phyloP scores from a whole-genome alignment of 2,797 vertebrate species.

The Hyperoplus lanceolatus region DNA sequence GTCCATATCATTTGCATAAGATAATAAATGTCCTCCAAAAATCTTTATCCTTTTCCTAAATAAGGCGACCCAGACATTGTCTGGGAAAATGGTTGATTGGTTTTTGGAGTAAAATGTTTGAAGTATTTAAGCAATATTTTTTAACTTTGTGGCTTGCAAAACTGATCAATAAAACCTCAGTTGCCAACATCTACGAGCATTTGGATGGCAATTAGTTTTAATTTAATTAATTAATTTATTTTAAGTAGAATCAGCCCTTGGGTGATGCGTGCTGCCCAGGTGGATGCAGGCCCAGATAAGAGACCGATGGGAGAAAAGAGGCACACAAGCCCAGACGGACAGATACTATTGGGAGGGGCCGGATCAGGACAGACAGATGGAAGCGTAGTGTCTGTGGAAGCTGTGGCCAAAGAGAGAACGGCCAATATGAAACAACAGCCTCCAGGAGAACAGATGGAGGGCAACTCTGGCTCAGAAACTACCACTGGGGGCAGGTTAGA shows the following conservation, averaged over 20 bases:
- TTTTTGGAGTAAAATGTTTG: not conserved
- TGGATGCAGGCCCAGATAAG: conserved; percentile 45
- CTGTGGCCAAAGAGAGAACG: conserved; percentile 49
- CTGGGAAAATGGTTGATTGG: not conserved
- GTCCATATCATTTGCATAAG: conserved; percentile 32
- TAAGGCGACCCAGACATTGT: not conserved
- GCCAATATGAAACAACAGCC: conserved; percentile 55
- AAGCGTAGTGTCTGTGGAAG: conserved; percentile 32
- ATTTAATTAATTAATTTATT: too few relatives aligned
- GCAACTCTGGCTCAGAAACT: conserved; percentile 47
- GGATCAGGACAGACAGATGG: conserved; percentile 65
- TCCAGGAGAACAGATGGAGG: conserved; percentile 71
- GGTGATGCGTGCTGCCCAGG: conserved; percentile 62
- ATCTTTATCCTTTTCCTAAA: not conserved
- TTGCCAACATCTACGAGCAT: conserved; percentile 28
- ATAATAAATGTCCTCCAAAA: conserved; percentile 22
- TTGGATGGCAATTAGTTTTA: conserved; percentile 17
- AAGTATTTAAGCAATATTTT: not conserved
- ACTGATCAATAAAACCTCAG: conserved; percentile 81
- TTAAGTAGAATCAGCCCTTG: not conserved
- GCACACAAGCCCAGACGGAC: conserved; percentile 43
- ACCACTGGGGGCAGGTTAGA: conserved; percentile 71
- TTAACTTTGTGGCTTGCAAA: not conserved
- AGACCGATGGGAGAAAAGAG: conserved; percentile 21
- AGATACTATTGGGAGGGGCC: conserved; percentile 33